phyloP scores from a whole-genome alignment of 1,140 invertebrate species.

The Drosophila arizonae region DNA sequence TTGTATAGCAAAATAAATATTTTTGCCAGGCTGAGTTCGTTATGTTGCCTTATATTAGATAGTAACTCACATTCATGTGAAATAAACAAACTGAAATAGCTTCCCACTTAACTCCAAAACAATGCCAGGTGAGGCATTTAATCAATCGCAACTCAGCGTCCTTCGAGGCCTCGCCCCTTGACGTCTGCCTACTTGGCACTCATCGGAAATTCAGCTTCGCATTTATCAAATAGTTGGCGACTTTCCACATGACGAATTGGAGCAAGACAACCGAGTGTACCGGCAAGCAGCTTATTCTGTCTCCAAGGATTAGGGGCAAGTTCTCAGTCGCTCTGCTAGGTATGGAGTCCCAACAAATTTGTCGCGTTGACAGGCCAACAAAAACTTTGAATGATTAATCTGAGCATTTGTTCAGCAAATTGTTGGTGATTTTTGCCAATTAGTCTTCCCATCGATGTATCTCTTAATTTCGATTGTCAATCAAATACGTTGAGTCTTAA shows the following conservation, averaged over 20 bases:
- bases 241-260: constrained; percentile 18
- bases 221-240: constrained; percentile 62
- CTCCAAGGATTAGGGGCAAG: constrained; percentile 36
- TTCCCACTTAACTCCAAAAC: background rate
- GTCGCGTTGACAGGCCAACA: constrained; percentile 41
- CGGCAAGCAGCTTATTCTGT: constrained; percentile 14
- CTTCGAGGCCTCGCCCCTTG: background rate
- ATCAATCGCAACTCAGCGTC: background rate
- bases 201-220: constrained; percentile 34
- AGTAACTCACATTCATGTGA: too few relatives aligned
- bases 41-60: too few relatives aligned
- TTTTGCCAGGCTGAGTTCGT: too few relatives aligned
- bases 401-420: constrained; percentile 65
- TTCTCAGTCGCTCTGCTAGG: constrained; percentile 7
- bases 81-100: background rate
- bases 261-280: background rate
- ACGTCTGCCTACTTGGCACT: constrained; percentile 21
- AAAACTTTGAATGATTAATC: constrained; percentile 60
- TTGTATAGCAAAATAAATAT: too few relatives aligned
- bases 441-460: constrained; percentile 26
- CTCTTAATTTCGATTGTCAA: constrained; percentile 7
- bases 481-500: constrained; percentile 28
- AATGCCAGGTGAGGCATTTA: background rate
- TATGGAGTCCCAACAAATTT: background rate
- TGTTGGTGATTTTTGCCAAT: constrained; percentile 46